Evolutionary conservation across 2,888 invertebrate species (phyloP), one percentile per base, ranked within the genome.

Genomic region (Lasius platythorax): DNA sequence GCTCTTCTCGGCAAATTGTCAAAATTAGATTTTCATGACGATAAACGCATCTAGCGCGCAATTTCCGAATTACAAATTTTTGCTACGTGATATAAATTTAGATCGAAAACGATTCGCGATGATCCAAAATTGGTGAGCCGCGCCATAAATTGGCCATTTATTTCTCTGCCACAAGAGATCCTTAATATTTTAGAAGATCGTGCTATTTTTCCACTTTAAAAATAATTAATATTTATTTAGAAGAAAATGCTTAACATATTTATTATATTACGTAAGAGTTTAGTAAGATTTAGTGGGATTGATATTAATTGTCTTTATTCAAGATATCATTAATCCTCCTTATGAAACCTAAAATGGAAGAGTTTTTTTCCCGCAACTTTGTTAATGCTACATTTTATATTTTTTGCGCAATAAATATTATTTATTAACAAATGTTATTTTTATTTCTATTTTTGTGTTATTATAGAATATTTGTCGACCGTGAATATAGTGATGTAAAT

Each of bases 41-140:
- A 66, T 58, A 58, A 68, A 50, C n/a, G n/a, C 12, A 58, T n/a
- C 56, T 37, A 56, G 15, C 43, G 30, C 11, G 43, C 64, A n/a
- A 73, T 81, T 58, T 67, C 9, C n/a, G 0, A 66, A 74, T 53
- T 68, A 68, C 18, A 28, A n/a, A 56, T 56, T 78, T 68, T 4
- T 15, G 23, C 43, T 61, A 28, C 8, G 12, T 11, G 53, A 75
- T 33, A 37, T 68, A 56, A 28, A 67, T 68, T 84, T 28, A 43
- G 5, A 63, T 83, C 1, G 1, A 61, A 72, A 84, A 56, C n/a
- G 18, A 70, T 11, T 33, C 30, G 3, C n/a, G 11, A 5, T 18
- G 6, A 61, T 30, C 12, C 23, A 15, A 28, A n/a, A 74, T n/a
- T 11, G 15, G 28, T 30, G 2, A 43, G 15, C 15, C 8, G n/a